Conservation (phyloP, 2,113 vertebrate species). For the Elephantulus edwardii region DNA sequence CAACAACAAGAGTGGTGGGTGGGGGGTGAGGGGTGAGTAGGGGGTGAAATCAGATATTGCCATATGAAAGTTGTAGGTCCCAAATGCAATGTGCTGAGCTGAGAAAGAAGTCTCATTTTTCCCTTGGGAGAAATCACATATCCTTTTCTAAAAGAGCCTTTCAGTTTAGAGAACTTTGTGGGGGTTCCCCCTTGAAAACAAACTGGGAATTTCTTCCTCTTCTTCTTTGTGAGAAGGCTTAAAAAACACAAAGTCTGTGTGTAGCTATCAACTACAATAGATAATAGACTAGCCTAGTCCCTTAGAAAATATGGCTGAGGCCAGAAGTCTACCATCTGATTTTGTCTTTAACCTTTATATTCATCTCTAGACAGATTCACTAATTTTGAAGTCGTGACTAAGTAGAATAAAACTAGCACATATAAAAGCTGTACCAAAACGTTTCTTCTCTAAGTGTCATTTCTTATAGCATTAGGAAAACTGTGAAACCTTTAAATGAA, state of each 20-base stretch:
- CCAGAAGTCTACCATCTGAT: not conserved
- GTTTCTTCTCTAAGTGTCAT: not conserved
- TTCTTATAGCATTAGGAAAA: slow-evolving; percentile 20
- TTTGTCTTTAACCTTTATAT: slow-evolving; percentile 37
- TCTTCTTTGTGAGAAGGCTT: slow-evolving; percentile 42
- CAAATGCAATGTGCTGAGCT: slow-evolving; percentile 7
- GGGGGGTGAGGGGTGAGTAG: no score
- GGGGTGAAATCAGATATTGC: slow-evolving; percentile 29
- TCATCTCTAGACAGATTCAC: slow-evolving; percentile 21
- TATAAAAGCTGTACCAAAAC: slow-evolving; percentile 40
- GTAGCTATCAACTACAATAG: not conserved
- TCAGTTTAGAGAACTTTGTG: slow-evolving; percentile 1
- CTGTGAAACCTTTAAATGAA: not conserved
- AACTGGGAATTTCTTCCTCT: slow-evolving; percentile 10
- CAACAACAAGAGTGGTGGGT: no score
- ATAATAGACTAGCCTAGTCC: not conserved
- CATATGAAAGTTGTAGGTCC: slow-evolving; percentile 26
- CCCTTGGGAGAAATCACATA: slow-evolving; percentile 25
- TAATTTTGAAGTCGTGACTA: slow-evolving; percentile 44
- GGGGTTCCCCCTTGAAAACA: not conserved
- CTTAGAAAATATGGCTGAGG: slow-evolving; percentile 1
- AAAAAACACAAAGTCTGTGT: not conserved
- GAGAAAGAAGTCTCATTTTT: slow-evolving; percentile 41
- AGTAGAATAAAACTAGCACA: slow-evolving; percentile 1
- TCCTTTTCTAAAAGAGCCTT: slow-evolving; percentile 24